Evolutionary conservation across 2,113 vertebrate species (phyloP), one percentile per base, ranked within the genome.

Genomic region (Ursus arctos): DNA sequence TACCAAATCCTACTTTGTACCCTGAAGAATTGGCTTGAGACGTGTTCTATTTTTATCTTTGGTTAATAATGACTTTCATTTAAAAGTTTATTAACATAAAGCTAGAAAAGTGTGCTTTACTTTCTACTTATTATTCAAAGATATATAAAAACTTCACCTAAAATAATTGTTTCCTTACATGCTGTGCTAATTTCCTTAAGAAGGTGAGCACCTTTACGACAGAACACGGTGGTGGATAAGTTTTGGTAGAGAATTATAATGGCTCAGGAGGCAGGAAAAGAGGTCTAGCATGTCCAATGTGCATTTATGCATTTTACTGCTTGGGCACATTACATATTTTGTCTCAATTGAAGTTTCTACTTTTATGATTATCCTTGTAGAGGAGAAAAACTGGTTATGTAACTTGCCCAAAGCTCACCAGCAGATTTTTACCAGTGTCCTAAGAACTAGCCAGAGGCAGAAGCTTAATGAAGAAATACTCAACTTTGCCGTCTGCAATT

Each of bases 71-170:
- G 81, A 84, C 33, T 97, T 94, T 96, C 57, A 96, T 81, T 96
- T 96, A 95, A 88, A 92, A 59, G 57, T 81, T 96, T 97, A 79
- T 94, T 84, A 97, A 57, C 40, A 89, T 65, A 94, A 96, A 82
- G 43, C 79, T 80, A 40, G 97, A 80, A 87, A 86, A 74, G 51
- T 53, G 95, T 93, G 53, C 69, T 97, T 97, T 91, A 59, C 81
- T 95, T 57, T 98, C 84, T 98, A 92, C 69, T 96, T 59, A 97
- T 97, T 95, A 96, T 77, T 97, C 59, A 82, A 81, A 97, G 49
- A 90, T 79, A 87, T 26, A 94, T 98, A 96, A 98, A 99, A 97
- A 97, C 84, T 98, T 98, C 93, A 82, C 92, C 77, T 97, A 76
- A 90, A 98, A 90, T 97, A 97, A 85, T 91, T 94, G 90, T 97